phyloP scores from a whole-genome alignment of 2,797 vertebrate genomes.

The Mormyrus proboscirostris region DNA sequence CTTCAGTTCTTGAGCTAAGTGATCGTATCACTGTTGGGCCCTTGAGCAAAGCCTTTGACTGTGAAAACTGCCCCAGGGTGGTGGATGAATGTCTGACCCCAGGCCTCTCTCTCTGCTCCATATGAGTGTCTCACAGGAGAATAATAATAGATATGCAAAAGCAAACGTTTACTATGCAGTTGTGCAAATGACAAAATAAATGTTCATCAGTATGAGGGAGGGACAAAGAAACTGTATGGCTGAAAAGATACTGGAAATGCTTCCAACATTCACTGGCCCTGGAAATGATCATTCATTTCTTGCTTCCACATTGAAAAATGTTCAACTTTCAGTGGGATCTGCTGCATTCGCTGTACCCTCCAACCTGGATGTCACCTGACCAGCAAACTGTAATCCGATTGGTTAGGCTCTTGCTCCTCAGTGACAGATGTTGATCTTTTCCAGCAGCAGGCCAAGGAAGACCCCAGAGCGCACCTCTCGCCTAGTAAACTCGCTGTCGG shows the following conservation, averaged over 20 bases:
- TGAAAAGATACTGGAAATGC: not conserved
- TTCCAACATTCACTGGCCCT: not conserved
- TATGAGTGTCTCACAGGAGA: not conserved
- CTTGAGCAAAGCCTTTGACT: not conserved
- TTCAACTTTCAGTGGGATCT: not conserved
- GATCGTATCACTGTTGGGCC: not conserved
- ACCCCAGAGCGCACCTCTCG: constrained; percentile 23
- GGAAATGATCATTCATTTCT: not conserved
- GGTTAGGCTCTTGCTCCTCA: not conserved
- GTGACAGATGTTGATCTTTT: constrained; percentile 33
- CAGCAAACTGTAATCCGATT: not conserved
- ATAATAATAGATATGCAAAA: not conserved
- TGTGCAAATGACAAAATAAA: not conserved
- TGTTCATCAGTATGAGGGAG: not conserved
- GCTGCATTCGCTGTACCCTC: not conserved
- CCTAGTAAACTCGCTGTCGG: constrained; percentile 12
- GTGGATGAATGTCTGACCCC: not conserved
- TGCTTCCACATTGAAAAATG: not conserved
- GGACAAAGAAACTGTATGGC: not conserved
- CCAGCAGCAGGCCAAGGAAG: not conserved
- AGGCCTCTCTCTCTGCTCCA: not conserved
- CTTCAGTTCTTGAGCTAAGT: not conserved
- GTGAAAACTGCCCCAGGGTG: not conserved
- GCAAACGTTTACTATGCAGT: not conserved
- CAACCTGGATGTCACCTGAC: not conserved